These are phyloP conservation scores for Sterna hirundo DNA, from an alignment of 2,113 vertebrate genomes.

Conservation along the genomic window DNA sequence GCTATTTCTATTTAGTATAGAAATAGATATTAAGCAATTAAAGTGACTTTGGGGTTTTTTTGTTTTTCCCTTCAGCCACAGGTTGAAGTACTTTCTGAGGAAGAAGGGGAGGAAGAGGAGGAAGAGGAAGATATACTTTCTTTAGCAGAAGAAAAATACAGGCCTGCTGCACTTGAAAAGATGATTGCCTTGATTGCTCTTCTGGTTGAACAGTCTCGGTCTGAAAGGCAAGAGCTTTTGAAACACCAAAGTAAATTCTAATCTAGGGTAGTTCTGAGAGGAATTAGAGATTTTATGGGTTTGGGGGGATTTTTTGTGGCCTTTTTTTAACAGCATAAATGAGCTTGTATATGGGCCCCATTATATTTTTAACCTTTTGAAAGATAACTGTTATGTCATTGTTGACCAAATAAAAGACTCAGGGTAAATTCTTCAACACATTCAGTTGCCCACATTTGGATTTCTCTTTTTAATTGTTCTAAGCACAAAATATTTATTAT, in stretches of 20 bases:
- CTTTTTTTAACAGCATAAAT: not conserved
- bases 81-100: conserved; percentile 98
- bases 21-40: not conserved
- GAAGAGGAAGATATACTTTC: conserved; percentile 98
- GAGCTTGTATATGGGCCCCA: not conserved
- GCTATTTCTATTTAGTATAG: not conserved
- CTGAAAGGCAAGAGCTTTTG: conserved; percentile 86
- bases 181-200: conserved; percentile 98
- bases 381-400: not conserved
- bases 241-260: not conserved
- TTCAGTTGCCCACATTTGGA: not conserved
- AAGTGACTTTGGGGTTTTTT: not conserved
- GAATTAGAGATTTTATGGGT: not conserved
- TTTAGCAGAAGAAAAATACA: conserved; percentile 97
- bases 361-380: not conserved
- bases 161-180: conserved; percentile 98
- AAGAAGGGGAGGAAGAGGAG: conserved; percentile 97
- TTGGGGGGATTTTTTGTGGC: not conserved
- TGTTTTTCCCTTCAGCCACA: conserved; percentile 80
- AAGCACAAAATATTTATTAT: not conserved
- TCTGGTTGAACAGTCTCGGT: conserved; percentile 96
- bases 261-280: not conserved
- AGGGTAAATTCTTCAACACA: not conserved
- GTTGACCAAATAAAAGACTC: not conserved
- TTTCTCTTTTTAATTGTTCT: not conserved